Evolutionary conservation across 2,888 invertebrate genomes (phyloP), one percentile per base, ranked within the genome.

Genomic region (Neelides folsomi): DNA sequence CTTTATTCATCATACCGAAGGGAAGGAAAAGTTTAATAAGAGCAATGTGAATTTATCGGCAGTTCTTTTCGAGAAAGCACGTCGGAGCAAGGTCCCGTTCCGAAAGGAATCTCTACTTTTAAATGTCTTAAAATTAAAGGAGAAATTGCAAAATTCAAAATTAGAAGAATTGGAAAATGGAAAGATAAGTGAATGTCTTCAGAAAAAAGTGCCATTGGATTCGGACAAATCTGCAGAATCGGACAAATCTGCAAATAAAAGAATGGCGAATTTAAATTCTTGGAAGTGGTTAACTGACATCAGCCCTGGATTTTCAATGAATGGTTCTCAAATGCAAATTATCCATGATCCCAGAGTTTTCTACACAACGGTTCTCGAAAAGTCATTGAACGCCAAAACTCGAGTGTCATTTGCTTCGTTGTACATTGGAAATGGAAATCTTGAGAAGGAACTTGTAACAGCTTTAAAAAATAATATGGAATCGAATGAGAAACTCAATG

Each of bases 401-500:
- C 76, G 89, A 63, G 83, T 92, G 65, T 81, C 82, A 0, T 71
- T 98, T 47, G 87, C 89, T 4, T 94, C 97, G 55, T 73, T 98
- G 10, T 98, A 98, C 69, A 73, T 97, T 53, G 97, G 98, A 12
- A 92, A 83, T 47, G 94, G 94, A 0, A 68, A 76, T 15, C 71
- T 90, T 63, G 97, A 97, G 71, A 75, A 76, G 52, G 77, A 81
- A 48, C 72, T 98, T 67, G 83, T 81, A 68, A 66, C 79, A 47
- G 72, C 77, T 38, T 76, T 87, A 48, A 74, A 79, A 62, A 69
- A 76, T 36, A 80, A 81, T 65, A 64, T 81, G 37, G 69, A 75
- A 58, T 71, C 71, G 56, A 71, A 73, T n/a, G 75, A 76, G 54
- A 69, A 71, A 34, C 67, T 87, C 41, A 77, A 79, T 66, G 78